phyloP scores from a whole-genome alignment of 2,797 vertebrate genomes.

The Smutsia temminckii region DNA sequence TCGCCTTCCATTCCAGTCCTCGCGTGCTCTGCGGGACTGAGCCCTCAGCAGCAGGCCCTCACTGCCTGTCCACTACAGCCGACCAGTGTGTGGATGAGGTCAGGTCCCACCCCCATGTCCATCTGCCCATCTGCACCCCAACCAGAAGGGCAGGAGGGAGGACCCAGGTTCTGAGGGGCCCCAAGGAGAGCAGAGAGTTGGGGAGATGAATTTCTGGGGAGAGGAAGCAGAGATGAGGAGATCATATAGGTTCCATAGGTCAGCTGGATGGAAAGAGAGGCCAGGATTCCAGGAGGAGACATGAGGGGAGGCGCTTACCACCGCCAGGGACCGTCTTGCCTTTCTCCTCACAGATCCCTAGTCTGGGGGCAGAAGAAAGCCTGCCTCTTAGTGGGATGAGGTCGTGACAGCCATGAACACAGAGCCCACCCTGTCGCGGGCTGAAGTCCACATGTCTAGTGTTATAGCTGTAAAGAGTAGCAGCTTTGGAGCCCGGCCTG shows the following conservation, averaged over 20 bases:
- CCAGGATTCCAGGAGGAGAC: neutral
- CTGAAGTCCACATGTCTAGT: neutral
- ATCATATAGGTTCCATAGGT: accelerated
- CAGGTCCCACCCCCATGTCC: too few relatives aligned
- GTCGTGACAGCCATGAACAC: neutral
- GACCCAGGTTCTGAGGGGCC: neutral
- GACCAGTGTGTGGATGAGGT: neutral
- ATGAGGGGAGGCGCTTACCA: neutral
- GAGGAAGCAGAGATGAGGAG: neutral
- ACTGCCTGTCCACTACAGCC: accelerated
- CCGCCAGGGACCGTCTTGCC: accelerated
- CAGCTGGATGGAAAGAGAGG: neutral
- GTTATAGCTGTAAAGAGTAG: neutral
- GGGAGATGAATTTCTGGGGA: neutral
- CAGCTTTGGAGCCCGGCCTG: neutral
- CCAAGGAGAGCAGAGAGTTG: neutral
- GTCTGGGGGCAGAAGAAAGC: neutral
- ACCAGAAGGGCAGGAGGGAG: neutral
- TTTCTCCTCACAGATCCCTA: neutral
- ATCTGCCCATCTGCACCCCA: neutral
- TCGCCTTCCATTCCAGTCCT: neutral
- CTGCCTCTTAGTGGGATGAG: neutral
- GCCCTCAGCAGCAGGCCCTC: neutral
- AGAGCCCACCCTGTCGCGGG: neutral
- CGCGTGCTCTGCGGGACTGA: accelerated